phyloP scores from a whole-genome alignment of 2,888 invertebrate species.

The Neoscelio sp. region DNA sequence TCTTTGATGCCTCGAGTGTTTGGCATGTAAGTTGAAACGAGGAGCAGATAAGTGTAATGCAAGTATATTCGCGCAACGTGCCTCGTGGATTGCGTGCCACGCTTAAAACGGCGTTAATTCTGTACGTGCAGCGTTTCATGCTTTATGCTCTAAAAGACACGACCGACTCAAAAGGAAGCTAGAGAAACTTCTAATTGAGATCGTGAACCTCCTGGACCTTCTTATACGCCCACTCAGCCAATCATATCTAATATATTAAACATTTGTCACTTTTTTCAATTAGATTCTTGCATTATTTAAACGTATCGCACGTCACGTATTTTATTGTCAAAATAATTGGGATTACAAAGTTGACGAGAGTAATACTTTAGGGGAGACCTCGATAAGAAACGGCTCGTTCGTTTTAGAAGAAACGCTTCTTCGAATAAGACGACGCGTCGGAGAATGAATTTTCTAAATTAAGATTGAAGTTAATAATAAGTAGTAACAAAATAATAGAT shows the following conservation, averaged over 20 bases:
- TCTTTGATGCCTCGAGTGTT: constrained; percentile 14
- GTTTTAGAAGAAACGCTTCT: too few species aligned
- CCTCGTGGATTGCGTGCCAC: constrained; percentile 40
- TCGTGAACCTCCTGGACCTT: constrained; percentile 53
- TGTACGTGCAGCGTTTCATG: constrained; percentile 52
- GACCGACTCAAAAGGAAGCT: constrained; percentile 47
- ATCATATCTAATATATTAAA: constrained; percentile 41
- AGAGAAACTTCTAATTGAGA: constrained; percentile 58
- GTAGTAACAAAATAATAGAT: too few species aligned
- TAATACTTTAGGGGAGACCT: too few species aligned
- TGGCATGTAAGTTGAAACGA: constrained; percentile 29
- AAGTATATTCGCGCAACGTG: constrained; percentile 14
- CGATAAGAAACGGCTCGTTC: too few species aligned
- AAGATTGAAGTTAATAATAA: not conserved
- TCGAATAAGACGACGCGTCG: too few species aligned
- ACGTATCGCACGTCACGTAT: constrained; percentile 14
- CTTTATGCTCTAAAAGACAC: constrained; percentile 62
- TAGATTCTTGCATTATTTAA: not conserved
- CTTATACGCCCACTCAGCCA: constrained; percentile 38
- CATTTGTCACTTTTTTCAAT: constrained; percentile 38
- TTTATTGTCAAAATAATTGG: constrained; percentile 25
- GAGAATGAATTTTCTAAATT: too few species aligned
- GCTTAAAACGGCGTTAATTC: constrained; percentile 53
- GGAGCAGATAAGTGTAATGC: constrained; percentile 25
- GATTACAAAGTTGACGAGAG: too few species aligned